Percentiles rank a stretch among this genome's conserved stretches.
Conservation (phyloP, 2,797 vertebrate species). For the Myripristis murdjan region DNA sequence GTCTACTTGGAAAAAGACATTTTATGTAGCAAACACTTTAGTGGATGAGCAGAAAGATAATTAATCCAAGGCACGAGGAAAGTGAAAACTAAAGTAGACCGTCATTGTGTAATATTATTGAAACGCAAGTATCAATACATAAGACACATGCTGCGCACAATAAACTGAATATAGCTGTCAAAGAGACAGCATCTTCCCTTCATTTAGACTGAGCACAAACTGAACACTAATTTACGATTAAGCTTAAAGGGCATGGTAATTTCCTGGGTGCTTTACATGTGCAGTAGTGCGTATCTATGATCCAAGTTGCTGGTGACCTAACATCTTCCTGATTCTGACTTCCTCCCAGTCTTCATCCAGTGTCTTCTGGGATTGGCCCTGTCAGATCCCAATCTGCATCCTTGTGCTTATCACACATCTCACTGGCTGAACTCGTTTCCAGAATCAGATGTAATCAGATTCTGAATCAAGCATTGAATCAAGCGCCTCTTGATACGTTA, state of each 20-base stretch:
- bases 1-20: slow-evolving; percentile 28
- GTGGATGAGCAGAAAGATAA: not conserved
- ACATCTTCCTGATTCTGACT: slow-evolving; percentile 30
- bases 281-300: slow-evolving; percentile 11
- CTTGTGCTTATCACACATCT: slow-evolving; percentile 1
- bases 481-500: not conserved
- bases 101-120: not conserved
- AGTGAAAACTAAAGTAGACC: not conserved
- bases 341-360: slow-evolving; percentile 29
- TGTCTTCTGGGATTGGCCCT: slow-evolving; percentile 19
- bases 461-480: not conserved
- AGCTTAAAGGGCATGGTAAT: not conserved
- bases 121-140: not conserved
- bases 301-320: slow-evolving; percentile 10
- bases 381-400: slow-evolving; percentile 2
- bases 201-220: not conserved
- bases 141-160: not conserved
- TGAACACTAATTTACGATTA: not conserved
- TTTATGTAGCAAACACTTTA: slow-evolving; percentile 15
- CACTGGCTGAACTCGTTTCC: not conserved
- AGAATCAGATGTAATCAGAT: not conserved
- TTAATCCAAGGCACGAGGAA: not conserved
- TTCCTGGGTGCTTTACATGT: not conserved
- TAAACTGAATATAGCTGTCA: not conserved
- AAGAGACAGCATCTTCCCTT: not conserved